Percentiles rank a stretch among this genome's conserved stretches.
phyloP scores from a whole-genome alignment of 2,113 vertebrate species.

The Cynocephalus volans region DNA sequence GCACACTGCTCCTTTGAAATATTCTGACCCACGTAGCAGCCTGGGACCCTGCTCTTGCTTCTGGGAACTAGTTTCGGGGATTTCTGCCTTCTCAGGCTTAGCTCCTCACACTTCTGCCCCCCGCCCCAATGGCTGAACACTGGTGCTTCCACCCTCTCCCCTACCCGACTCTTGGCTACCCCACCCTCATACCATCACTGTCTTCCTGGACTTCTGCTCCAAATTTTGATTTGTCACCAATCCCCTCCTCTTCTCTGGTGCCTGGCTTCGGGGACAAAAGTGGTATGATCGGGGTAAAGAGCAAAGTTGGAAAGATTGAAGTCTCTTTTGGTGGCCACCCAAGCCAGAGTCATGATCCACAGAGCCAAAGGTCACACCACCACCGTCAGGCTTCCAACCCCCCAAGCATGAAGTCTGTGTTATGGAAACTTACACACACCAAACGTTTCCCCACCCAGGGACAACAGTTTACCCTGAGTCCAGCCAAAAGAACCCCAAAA shows the following conservation, averaged over 20 bases:
- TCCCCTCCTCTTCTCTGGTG: background rate
- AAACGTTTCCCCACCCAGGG: background rate
- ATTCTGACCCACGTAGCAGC: background rate
- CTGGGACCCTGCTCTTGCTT: background rate
- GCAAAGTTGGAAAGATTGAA: background rate
- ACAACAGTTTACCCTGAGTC: background rate
- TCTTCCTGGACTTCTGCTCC: conserved; percentile 8
- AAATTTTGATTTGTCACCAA: background rate
- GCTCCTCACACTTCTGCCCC: background rate
- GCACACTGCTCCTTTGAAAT: background rate
- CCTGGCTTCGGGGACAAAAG: background rate
- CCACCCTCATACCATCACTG: background rate
- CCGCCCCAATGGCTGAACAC: background rate
- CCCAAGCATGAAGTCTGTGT: background rate
- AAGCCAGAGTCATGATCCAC: background rate
- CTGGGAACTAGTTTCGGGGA: background rate
- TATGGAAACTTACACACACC: conserved; percentile 9
- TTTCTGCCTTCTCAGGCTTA: conserved; percentile 11
- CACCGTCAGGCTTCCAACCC: background rate
- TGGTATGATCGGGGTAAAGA: background rate
- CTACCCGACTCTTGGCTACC: background rate
- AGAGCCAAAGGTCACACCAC: background rate
- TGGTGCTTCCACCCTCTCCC: background rate
- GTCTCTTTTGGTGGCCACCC: background rate
- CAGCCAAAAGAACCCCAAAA: conserved; percentile 15